Evolutionary conservation across 1,140 invertebrate genomes (phyloP).

Genomic region (Temnothorax nylanderi): DNA sequence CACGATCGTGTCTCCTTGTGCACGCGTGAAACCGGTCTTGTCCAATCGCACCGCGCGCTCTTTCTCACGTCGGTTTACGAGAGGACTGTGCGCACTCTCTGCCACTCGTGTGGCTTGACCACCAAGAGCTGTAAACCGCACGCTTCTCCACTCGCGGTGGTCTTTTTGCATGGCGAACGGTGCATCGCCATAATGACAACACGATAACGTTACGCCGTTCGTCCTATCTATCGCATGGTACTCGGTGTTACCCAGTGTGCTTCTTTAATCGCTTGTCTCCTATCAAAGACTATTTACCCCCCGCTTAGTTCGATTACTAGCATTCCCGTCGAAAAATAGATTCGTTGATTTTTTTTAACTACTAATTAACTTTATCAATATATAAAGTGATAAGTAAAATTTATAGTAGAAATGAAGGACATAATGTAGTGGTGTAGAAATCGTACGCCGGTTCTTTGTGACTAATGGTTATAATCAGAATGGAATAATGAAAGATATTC

Average conservation of each 20-base stretch:
- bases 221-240: slow-evolving; percentile 53
- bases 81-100: slow-evolving; percentile 39
- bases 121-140: slow-evolving; percentile 64
- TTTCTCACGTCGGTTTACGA: slow-evolving; percentile 65
- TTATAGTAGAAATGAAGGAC: background rate
- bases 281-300: slow-evolving; percentile 17
- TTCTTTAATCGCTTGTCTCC: slow-evolving; percentile 30
- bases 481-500: background rate
- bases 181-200: slow-evolving; percentile 37
- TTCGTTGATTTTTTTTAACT: background rate
- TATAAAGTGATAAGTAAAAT: background rate
- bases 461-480: background rate
- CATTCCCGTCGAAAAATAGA: slow-evolving; percentile 22
- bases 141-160: slow-evolving; percentile 60
- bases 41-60: slow-evolving; percentile 54
- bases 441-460: background rate
- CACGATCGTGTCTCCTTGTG: slow-evolving; percentile 35
- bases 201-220: background rate
- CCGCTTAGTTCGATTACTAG: slow-evolving; percentile 19
- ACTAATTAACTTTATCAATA: background rate
- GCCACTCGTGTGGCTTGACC: slow-evolving; percentile 46
- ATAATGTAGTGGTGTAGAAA: background rate
- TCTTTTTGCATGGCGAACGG: slow-evolving; percentile 30
- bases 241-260: slow-evolving; percentile 6
- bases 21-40: slow-evolving; percentile 67